These are phyloP conservation scores for Drosophila ironensis DNA, from an alignment of 1,140 invertebrate genomes.

Conservation along the genomic window DNA sequence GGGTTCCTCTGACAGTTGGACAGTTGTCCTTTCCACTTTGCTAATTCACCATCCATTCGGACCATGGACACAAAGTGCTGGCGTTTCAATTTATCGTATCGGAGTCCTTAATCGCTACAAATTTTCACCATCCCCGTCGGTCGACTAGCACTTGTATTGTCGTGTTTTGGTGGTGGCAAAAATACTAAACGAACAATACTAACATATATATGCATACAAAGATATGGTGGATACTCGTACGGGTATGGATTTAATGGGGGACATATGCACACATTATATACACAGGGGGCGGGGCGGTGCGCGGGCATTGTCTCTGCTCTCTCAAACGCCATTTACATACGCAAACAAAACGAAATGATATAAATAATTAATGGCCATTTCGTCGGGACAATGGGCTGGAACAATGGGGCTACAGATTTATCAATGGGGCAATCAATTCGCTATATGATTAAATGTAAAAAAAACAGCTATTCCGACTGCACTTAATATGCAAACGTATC, in stretches of 20 bases:
- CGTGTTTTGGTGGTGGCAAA: not conserved
- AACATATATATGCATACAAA: not conserved
- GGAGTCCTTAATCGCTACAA: not conserved
- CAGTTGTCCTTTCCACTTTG: too few relatives aligned
- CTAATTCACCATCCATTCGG: too few relatives aligned
- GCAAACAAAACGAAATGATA: slow-evolving; percentile 46
- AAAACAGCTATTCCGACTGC: not conserved
- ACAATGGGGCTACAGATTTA: slow-evolving; percentile 15
- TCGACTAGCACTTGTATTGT: not conserved
- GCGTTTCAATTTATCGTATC: too few relatives aligned
- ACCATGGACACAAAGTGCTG: too few relatives aligned
- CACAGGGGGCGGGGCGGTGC: not conserved
- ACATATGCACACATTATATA: slow-evolving; percentile 1
- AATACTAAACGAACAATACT: too few relatives aligned
- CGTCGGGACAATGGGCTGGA: slow-evolving; percentile 35
- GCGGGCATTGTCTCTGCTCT: slow-evolving; percentile 2
- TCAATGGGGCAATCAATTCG: slow-evolving; percentile 38
- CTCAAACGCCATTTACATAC: slow-evolving; percentile 38
- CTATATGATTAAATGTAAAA: slow-evolving; percentile 8
- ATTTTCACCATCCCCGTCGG: not conserved
- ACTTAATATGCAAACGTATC: slow-evolving; percentile 38
- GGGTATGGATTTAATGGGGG: slow-evolving; percentile 4
- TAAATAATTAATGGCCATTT: slow-evolving; percentile 58
- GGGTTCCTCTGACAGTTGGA: too few relatives aligned
- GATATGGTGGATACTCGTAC: not conserved